A percentile compares a stretch with the other conserved stretches of the same genome.
Conservation (phyloP, 64 coral and sea anemone species). For the Stichodactyla mertensii region DNA sequence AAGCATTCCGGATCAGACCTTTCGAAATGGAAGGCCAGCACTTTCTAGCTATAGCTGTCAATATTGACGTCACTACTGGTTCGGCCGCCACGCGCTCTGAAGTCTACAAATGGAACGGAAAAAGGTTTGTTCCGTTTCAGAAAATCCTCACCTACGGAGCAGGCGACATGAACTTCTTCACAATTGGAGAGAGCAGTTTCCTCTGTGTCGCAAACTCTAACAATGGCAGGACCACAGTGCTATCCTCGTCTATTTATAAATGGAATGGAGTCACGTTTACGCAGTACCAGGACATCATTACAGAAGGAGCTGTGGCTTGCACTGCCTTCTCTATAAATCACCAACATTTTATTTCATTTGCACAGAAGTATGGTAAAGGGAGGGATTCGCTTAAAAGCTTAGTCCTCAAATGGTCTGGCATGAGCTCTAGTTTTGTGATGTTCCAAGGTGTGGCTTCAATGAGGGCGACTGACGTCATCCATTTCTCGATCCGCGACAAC, state of each 20-base stretch:
- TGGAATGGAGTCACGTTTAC: neutral
- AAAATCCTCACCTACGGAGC: slow-evolving; percentile 19
- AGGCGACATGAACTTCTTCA: slow-evolving; percentile 2
- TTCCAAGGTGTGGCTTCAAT: neutral
- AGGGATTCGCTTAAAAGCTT: neutral
- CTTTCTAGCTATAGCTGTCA: slow-evolving; percentile 14
- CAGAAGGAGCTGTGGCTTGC: neutral
- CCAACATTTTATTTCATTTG: slow-evolving; percentile 10
- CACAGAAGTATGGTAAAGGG: neutral
- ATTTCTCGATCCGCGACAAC: neutral
- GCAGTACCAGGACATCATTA: neutral
- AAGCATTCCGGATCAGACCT: neutral
- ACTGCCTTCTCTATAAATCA: neutral
- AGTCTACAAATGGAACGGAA: slow-evolving; percentile 3
- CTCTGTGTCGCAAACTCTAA: neutral
- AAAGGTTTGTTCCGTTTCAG: neutral
- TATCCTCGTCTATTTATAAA: slow-evolving; percentile 3
- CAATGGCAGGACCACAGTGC: neutral
- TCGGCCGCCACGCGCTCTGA: neutral
- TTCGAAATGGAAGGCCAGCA: neutral
- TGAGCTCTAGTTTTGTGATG: neutral
- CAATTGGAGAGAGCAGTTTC: neutral
- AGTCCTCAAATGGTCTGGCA: neutral
- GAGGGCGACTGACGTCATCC: neutral
- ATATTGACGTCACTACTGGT: neutral